A percentile compares a stretch with the other conserved stretches of the same genome.
Evolutionary conservation across 2,888 invertebrate species (phyloP).

Genomic region (Folsomia candida): DNA sequence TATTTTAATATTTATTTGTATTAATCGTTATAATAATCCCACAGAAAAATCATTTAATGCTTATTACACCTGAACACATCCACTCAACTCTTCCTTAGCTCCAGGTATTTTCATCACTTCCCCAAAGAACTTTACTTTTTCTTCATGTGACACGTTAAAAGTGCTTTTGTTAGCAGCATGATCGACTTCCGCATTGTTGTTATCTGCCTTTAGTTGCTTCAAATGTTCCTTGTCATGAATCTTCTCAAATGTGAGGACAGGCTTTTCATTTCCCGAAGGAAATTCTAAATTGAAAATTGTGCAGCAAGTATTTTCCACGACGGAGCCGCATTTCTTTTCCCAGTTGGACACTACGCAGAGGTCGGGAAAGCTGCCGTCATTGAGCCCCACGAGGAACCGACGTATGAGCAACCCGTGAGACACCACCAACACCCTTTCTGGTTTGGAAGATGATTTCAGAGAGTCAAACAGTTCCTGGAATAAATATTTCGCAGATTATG

Average conservation of each 20-base stretch:
- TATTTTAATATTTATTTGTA: no score
- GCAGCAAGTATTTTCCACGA: constrained; percentile 17
- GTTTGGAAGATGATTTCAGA: not conserved
- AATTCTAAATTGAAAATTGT: constrained; percentile 4
- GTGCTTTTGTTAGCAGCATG: not conserved
- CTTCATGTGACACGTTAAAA: not conserved
- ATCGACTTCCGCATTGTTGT: not conserved
- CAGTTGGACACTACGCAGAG: constrained; percentile 4
- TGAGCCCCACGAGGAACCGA: constrained; percentile 15
- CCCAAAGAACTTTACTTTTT: not conserved
- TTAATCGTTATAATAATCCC: no score
- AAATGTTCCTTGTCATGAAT: constrained; percentile 12
- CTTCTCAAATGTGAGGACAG: constrained; percentile 11
- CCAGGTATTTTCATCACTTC: not conserved
- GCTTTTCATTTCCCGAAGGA: not conserved
- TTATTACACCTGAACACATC: constrained; percentile 5
- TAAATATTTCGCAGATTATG: no score
- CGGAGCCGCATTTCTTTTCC: not conserved
- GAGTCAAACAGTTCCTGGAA: constrained; percentile 12
- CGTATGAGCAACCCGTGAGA: constrained; percentile 30
- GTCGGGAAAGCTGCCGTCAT: not conserved
- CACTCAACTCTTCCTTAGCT: constrained; percentile 9
- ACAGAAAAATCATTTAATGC: no score
- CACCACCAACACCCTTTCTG: constrained; percentile 26
- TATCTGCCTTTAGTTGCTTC: constrained; percentile 3